phyloP scores from a whole-genome alignment of 2,113 vertebrate species.

The Carassius auratus region DNA sequence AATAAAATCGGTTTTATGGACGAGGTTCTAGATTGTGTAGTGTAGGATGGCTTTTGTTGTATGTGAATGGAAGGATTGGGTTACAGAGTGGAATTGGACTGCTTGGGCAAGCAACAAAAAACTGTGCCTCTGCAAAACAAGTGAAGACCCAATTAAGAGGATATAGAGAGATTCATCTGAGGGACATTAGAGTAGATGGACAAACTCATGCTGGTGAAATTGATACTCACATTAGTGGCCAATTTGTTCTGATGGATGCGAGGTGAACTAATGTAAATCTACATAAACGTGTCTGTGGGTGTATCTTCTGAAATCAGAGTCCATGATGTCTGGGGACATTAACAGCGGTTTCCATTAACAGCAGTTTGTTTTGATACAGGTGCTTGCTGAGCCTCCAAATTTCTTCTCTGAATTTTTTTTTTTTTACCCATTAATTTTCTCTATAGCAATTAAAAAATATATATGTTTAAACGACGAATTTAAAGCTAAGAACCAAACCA shows the following conservation, averaged over 20 bases:
- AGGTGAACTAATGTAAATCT: slow-evolving; percentile 28
- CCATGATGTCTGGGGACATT: not conserved
- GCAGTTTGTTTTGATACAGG: not conserved
- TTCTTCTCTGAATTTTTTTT: too few species aligned
- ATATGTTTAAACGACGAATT: not conserved
- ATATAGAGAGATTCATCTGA: slow-evolving; percentile 9
- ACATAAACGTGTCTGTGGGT: slow-evolving; percentile 11
- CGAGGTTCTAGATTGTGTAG: not conserved
- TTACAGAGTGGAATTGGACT: not conserved
- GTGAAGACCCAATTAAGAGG: not conserved
- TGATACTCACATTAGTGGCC: not conserved
- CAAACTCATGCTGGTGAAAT: not conserved
- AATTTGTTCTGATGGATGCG: slow-evolving; percentile 31
- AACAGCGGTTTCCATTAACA: not conserved
- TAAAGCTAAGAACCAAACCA: not conserved
- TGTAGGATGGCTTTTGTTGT: not conserved
- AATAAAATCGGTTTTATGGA: slow-evolving; percentile 5
- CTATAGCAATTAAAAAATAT: not conserved
- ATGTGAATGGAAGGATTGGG: not conserved
- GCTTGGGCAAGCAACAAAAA: not conserved
- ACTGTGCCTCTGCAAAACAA: not conserved
- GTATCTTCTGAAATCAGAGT: not conserved
- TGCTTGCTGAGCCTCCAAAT: not conserved
- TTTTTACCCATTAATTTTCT: not conserved
- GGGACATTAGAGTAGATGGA: not conserved